Evolutionary conservation across 1,140 invertebrate genomes (phyloP).

Genomic region (Aphis gossypii): DNA sequence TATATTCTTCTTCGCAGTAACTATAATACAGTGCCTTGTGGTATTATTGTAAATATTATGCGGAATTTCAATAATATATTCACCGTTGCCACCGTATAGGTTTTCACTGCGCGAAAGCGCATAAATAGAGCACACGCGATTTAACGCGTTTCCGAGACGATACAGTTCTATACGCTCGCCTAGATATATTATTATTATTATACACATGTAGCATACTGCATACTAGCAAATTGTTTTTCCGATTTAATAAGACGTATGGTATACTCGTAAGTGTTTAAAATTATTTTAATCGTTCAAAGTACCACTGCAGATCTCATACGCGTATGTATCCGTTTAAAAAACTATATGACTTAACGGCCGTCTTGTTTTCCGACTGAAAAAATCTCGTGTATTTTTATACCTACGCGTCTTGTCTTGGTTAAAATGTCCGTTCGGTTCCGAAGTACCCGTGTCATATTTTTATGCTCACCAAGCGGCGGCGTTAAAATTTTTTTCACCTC

Average conservation of each 20-base stretch:
- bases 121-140: background rate
- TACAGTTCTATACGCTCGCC: background rate
- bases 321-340: too few species aligned
- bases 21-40: background rate
- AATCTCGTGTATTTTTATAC: background rate
- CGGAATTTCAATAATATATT: background rate
- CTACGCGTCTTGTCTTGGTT: background rate
- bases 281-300: background rate
- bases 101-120: background rate
- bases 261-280: too few species aligned
- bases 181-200: background rate
- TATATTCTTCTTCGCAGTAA: background rate
- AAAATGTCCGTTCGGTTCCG: background rate
- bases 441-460: background rate
- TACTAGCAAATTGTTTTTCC: background rate
- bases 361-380: background rate
- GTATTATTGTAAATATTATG: background rate
- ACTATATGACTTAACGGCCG: background rate
- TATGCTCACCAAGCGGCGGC: background rate
- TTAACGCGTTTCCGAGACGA: background rate
- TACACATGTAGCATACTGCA: background rate
- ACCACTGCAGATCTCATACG: background rate
- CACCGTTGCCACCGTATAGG: too few species aligned
- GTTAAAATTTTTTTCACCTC: constrained; percentile 41
- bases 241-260: background rate